phyloP scores from a whole-genome alignment of 1,140 invertebrate genomes.

The Frieseomelitta varia region DNA sequence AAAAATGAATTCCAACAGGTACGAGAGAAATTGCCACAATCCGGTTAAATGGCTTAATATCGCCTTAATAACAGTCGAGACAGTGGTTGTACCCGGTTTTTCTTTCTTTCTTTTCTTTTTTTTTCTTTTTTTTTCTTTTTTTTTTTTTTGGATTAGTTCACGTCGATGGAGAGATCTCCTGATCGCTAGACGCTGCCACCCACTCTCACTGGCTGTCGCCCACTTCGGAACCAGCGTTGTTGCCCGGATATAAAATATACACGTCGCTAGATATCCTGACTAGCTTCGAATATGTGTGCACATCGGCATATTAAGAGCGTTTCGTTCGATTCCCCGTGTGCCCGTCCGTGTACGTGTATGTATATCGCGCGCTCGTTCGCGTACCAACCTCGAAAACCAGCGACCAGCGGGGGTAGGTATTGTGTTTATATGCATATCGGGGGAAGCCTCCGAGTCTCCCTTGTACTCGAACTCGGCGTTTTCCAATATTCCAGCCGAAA shows the following conservation, averaged over 20 bases:
- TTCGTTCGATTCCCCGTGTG: background rate
- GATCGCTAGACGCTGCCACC: slow-evolving; percentile 29
- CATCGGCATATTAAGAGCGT: slow-evolving; percentile 49
- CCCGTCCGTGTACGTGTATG: background rate
- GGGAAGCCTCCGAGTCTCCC: slow-evolving; percentile 66
- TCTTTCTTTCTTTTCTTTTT: too few relatives aligned
- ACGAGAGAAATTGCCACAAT: background rate
- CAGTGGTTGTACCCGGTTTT: background rate
- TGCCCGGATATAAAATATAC: slow-evolving; percentile 74
- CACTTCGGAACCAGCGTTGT: background rate
- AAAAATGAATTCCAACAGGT: slow-evolving; percentile 2
- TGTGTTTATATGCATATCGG: slow-evolving; percentile 71
- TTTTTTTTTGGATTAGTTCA: slow-evolving; percentile 20
- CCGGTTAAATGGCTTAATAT: slow-evolving; percentile 38
- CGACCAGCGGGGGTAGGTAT: slow-evolving; percentile 50
- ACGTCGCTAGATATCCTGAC: slow-evolving; percentile 66
- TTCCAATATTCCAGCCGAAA: slow-evolving; percentile 70
- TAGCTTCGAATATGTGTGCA: slow-evolving; percentile 40
- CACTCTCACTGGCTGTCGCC: background rate
- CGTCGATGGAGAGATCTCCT: slow-evolving; percentile 29
- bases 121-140: background rate
- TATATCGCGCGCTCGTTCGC: slow-evolving; percentile 18
- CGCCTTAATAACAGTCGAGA: slow-evolving; percentile 38
- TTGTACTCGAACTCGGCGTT: slow-evolving; percentile 69
- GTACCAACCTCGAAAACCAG: slow-evolving; percentile 54